Evolutionary conservation across 92 coral and sea anemone genomes (phyloP), one percentile per base, ranked within the genome.

Genomic region (Isaurus tuberculatus): DNA sequence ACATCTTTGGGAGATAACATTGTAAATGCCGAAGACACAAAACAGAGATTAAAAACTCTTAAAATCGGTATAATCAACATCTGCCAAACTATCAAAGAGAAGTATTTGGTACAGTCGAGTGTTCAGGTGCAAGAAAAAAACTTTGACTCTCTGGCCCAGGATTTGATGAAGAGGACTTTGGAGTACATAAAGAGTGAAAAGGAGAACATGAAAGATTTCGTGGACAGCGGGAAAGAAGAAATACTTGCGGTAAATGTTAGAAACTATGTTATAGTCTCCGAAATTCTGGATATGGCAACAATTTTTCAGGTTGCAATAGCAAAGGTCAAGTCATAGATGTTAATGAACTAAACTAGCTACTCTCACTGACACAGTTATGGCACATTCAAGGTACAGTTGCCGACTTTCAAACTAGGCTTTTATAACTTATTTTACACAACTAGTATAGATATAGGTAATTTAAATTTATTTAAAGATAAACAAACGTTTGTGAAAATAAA

Each of bases 181-280:
- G 17, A 0, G n/a, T 74, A 74, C 46, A 0, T 74, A 10, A 30
- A 74, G 8, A 16, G 8, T 1, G 30, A 51, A 22, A 74, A 74
- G 63, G 80, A 74, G 31, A 74, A 74, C 42, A 33, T 61, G 15
- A 28, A 30, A n/a, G 80, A 74, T 48, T 1, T 11, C 11, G 80
- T 74, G 11, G 80, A 74, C 43, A 74, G 80, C 36, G 80, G 80
- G 30, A 31, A 17, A 37, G 37, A 74, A 53, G 40, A 74, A 22
- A 30, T 36, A 16, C 27, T 53, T 29, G 80, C 65, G 51, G 80
- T 25, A 31, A 42, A 74, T 29, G 11, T 74, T 32, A 33, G 66
- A 32, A 74, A 74, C 30, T 74, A 74, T n/a, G 80, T 8, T 65
- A 53, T 74, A 74, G 63, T 74, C 30, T 19, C 65, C 19, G 80